These are phyloP conservation scores for Sanderia malayensis DNA, from an alignment of 30 jellyfish, hydroid and myxozoan species.

Conservation along the genomic window DNA sequence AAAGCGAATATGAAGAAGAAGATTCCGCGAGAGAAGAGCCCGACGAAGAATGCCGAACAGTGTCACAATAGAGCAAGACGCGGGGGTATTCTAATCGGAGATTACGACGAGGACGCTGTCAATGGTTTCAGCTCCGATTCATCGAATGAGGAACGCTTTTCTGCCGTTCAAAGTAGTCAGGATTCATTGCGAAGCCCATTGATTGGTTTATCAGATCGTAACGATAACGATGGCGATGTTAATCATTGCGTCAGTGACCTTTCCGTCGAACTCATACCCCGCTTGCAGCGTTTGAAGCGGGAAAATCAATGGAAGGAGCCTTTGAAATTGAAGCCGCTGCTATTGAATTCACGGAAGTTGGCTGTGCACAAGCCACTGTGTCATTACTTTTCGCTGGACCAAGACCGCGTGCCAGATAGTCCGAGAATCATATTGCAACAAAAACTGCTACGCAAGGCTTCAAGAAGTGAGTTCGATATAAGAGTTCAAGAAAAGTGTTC, in stretches of 20 bases:
- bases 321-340: background rate
- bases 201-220: background rate
- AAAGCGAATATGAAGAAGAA: constrained; percentile 5
- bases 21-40: background rate
- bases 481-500: constrained; percentile 5
- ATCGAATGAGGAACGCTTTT: background rate
- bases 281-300: background rate
- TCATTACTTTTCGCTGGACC: background rate
- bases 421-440: background rate
- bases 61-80: constrained; percentile 12
- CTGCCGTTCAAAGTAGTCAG: constrained; percentile 2
- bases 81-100: constrained; percentile 3
- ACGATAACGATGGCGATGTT: background rate
- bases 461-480: constrained; percentile 22
- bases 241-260: background rate
- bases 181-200: background rate
- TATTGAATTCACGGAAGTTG: background rate
- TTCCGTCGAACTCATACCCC: constrained; percentile 9
- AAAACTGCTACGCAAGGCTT: constrained; percentile 1
- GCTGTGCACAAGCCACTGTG: constrained; percentile 5
- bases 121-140: constrained; percentile 33
- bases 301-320: background rate
- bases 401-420: too few relatives aligned
- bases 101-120: background rate
- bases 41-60: background rate